Conservation (phyloP, 2,888 invertebrate species). For the Erannis defoliaria region DNA sequence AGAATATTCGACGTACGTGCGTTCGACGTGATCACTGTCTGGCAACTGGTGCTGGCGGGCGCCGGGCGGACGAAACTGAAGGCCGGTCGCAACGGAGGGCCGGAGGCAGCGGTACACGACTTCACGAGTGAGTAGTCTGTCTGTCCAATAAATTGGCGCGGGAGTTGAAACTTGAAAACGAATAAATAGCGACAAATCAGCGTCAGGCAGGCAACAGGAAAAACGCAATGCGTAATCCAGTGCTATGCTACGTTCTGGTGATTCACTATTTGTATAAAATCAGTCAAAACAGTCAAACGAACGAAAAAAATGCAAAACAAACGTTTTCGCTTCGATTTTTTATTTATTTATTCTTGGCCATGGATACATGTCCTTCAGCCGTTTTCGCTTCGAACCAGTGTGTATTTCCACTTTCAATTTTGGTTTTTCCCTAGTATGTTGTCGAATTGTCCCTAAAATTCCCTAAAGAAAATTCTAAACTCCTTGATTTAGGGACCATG, state of each 20-base stretch:
- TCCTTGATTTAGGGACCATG: too few species aligned
- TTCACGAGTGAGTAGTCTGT: background rate
- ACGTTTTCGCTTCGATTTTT: too few species aligned
- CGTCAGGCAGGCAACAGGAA: background rate
- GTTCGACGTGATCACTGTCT: conserved; percentile 41
- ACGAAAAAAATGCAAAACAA: too few species aligned
- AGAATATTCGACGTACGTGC: conserved; percentile 42
- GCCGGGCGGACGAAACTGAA: background rate
- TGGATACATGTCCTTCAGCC: too few species aligned
- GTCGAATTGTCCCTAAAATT: too few species aligned
- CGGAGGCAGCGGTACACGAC: background rate
- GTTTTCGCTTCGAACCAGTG: too few species aligned
- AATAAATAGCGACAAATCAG: background rate
- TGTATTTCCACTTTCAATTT: too few species aligned
- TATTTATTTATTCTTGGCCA: too few species aligned
- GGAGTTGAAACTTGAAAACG: background rate
- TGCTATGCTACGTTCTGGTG: background rate
- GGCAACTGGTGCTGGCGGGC: conserved; percentile 47
- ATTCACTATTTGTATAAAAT: too few species aligned
- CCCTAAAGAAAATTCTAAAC: too few species aligned
- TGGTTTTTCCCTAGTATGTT: too few species aligned
- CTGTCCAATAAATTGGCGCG: background rate
- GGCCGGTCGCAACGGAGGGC: background rate
- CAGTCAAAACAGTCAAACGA: too few species aligned
- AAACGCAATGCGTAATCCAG: background rate